Base-by-base conservation (phyloP, 2,113 vertebrate species). In the Alosa alosa region DNA sequence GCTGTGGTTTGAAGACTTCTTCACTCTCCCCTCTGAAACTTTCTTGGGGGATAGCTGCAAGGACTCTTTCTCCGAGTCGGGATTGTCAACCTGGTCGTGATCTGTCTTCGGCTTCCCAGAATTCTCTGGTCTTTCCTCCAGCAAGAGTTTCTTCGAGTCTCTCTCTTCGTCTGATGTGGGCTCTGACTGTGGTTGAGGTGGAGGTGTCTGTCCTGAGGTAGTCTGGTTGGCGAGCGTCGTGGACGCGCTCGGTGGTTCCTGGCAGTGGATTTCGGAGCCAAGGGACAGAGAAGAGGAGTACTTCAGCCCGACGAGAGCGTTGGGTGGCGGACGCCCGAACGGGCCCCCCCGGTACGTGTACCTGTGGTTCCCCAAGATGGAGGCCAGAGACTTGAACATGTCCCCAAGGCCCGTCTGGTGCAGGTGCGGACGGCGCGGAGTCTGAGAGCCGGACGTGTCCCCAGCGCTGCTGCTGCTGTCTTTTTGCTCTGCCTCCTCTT, bases 311-410 rank as follows among this genome's bases (percentile, higher is more conserved):
- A 86, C 87, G 7, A 85, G 68, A 15, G 88, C 72, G 82, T 85
- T 57, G 5, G 90, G 83, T 13, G 93, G 91, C 83, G 90, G 89
- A 22, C 94, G 87, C 55, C 93, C 93, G 17, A 96, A 92, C 0
- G 95, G 93, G 52, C 94, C 95, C 0, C 96, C 96, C 86, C 96
- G 93, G 87, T 96, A 96, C 15, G 95, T 90, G 88, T 95, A 95
- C 87, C 95, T 96, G 86, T 97, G 96, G 82, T 96, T 95, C 47
- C 95, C 95, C 0, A 96, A 90, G 72, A 96, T 95, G 0, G 89
- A 95, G 83, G 95, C 95, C 84, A 96, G 88, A 18, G 96, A 96
- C 85, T 96, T 95, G 85, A 97, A 96, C 86, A 96, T 92, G 15
- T 94, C 92, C n/a, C 93, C 92, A 0, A 95, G 89, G 55, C 91